Evolutionary conservation across 2,888 invertebrate species (phyloP), one percentile per base, ranked within the genome.

Genomic region (Poecilobothrus nobilitatus): DNA sequence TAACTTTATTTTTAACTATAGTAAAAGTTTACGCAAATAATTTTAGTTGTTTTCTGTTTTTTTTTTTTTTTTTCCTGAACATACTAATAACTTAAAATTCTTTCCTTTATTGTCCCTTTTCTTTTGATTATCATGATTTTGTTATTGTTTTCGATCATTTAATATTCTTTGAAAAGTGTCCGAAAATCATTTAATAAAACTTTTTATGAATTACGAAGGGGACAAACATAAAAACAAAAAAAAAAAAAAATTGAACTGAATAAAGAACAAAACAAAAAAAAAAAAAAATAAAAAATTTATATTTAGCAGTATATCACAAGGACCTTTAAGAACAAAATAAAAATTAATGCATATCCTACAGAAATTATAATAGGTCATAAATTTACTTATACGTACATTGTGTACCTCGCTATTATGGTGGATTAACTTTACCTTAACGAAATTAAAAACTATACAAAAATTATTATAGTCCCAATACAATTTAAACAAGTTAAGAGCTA

Each of bases 131-230:
- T 37, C 7, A n/a, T n/a, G n/a, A 5, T 37, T 8, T 8, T 37
- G 37, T 37, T 37, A 12, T 37, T 37, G 37, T 37, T 53, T 53
- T 6, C 53, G 15, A 53, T 18, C 53, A 53, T 53, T 53, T 53
- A 53, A 53, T 53, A 53, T 53, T 53, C 53, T 53, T 53, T 12
- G 18, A 53, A 53, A 53, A 53, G 53, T 53, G 53, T 53, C 53
- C 53, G 53, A 53, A 53, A 53, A 53, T 53, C 53, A 53, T 53
- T 53, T 53, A 53, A 53, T 53, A 53, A 53, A 53, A 53, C 18
- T 53, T 53, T 27, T 53, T 53, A 53, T 53, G 53, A 53, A 53
- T 53, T 18, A 53, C 53, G n/a, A 18, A n/a, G 15, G n/a, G 27
- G 27, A 27, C 27, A 18, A 53, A 53, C 1, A n/a, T 4, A 18